Evolutionary conservation across 2,113 vertebrate species (phyloP).

Genomic region (Condylura cristata): DNA sequence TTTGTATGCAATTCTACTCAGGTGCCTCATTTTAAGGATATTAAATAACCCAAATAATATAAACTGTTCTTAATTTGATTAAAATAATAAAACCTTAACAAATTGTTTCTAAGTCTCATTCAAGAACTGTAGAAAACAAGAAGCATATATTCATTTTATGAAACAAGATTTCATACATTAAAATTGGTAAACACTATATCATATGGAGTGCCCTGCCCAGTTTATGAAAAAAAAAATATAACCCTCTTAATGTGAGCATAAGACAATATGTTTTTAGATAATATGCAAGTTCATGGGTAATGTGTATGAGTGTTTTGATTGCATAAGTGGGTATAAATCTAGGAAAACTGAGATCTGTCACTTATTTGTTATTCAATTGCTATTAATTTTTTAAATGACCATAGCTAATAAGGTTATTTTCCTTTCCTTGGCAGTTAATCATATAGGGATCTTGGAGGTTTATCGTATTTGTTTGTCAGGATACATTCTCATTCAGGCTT

Average conservation of each 20-base stretch:
- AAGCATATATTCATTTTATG: not conserved
- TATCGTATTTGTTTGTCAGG: not conserved
- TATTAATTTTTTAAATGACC: not conserved
- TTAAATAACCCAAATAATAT: constrained; percentile 2
- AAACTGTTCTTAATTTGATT: not conserved
- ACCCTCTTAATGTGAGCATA: not conserved
- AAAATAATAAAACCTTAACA: not conserved
- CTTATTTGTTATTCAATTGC: not conserved
- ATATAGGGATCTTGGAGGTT: not conserved
- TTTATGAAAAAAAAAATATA: not conserved
- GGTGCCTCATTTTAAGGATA: not conserved
- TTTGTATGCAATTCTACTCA: not conserved
- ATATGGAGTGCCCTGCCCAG: not conserved
- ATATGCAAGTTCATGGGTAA: not conserved
- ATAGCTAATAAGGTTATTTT: not conserved
- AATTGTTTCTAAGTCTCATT: not conserved
- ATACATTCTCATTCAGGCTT: not conserved
- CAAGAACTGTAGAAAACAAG: not conserved
- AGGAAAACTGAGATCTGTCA: not conserved
- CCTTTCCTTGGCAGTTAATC: not conserved
- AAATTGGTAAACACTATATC: not conserved
- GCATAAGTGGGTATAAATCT: not conserved
- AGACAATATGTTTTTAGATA: not conserved
- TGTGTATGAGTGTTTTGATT: not conserved
- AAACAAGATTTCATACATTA: not conserved